Evolutionary conservation across 2,113 vertebrate genomes (phyloP), one percentile per base, ranked within the genome.

Genomic region (Brienomyrus longianalis): DNA sequence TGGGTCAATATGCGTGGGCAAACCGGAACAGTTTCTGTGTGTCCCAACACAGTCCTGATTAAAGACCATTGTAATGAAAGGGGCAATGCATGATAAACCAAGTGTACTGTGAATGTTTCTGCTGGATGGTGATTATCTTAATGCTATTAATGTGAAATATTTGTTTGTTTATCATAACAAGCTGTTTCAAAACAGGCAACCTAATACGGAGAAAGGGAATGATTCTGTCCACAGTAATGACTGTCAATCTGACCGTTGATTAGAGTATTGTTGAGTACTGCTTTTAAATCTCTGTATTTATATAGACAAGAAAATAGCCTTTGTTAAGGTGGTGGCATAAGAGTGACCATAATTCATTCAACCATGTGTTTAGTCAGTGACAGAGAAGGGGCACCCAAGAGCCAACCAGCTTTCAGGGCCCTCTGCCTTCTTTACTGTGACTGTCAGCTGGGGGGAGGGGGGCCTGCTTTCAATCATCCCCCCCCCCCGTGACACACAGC

Each of bases 401-500:
- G 8, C 11, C n/a, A 31, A 50, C 31, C n/a, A 19, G 70, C 50
- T 88, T 66, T 66, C 23, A 88, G 47, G n/a, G 39, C 43, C 56
- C 9, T 52, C 86, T 23, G 7, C 39, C 31, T 48, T 27, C 31
- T 19, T 59, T 62, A 17, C 54, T 50, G 50, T 27, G 31, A 11
- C 88, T 43, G 35, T 45, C 19, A 59, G 17, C 21, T 4, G 39
- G 52, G 88, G 88, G 77, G n/a, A 47, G 59, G 56, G 39, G 74
- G 10, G n/a, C 39, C 50, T 74, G 11, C 31, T 39, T 83, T 83
- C 48, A 17, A 56, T 90, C 31, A 89, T 90, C 88, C 88, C 80
- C 85, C 89, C 89, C 88, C 77, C 83, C 92, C 89, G 91, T 93
- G 93, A 91, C 91, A 62, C 54, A 23, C 47, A 50, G 7, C 19